A percentile compares a stretch with the other conserved stretches of the same genome.
Evolutionary conservation across 2,888 invertebrate species (phyloP).

Genomic region (Orthosia gothica): DNA sequence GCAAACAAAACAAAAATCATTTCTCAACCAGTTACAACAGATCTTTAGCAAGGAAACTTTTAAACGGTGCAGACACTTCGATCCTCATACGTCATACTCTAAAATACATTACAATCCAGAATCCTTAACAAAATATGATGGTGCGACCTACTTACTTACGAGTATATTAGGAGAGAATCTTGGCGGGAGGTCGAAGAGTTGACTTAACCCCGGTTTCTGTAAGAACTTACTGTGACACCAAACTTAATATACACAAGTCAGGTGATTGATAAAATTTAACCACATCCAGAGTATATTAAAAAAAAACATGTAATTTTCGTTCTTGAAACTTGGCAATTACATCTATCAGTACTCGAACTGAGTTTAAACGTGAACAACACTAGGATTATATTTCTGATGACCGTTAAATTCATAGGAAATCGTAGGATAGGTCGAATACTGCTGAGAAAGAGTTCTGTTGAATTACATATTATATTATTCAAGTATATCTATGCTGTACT

Average conservation of each 20-base stretch:
- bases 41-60: not conserved
- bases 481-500: not conserved
- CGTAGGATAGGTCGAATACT: not conserved
- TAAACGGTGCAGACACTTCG: not conserved
- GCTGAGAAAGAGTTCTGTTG: constrained; percentile 31
- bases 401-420: constrained; percentile 8
- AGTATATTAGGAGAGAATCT: constrained; percentile 36
- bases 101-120: constrained; percentile 47
- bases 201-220: not conserved
- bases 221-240: not conserved
- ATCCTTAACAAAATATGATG: constrained; percentile 35
- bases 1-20: not conserved
- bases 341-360: constrained; percentile 7
- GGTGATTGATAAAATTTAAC: not conserved
- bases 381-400: constrained; percentile 46
- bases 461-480: not conserved
- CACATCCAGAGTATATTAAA: too few relatives aligned
- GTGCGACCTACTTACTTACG: constrained; percentile 46
- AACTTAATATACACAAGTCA: not conserved
- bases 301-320: not conserved
- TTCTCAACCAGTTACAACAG: not conserved
- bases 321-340: not conserved
- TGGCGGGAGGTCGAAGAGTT: constrained; percentile 55
- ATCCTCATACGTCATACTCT: constrained; percentile 20
- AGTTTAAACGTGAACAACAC: not conserved